Percentiles rank a stretch among this genome's conserved stretches.
Conservation (phyloP, 2,888 invertebrate genomes). For the Meta bourneti region DNA sequence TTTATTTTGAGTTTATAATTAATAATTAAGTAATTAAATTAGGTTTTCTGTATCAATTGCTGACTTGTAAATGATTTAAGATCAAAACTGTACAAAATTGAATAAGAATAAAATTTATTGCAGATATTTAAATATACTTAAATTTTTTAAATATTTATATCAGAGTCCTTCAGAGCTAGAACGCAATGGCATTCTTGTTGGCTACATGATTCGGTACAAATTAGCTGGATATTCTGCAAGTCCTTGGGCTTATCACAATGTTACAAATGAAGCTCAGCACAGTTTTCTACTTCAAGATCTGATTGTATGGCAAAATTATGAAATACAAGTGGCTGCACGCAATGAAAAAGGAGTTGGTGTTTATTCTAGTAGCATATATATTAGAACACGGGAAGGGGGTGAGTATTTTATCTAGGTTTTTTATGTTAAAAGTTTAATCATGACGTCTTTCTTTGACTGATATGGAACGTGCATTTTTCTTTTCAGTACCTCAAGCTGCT, state of each 20-base stretch:
- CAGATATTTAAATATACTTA: background rate
- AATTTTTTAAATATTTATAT: background rate
- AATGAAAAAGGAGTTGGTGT: conserved; percentile 97
- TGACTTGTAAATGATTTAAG: too few species aligned
- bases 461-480: background rate
- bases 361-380: conserved; percentile 93
- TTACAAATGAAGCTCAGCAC: conserved; percentile 94
- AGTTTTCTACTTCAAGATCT: conserved; percentile 94
- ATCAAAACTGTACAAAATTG: too few species aligned
- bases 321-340: conserved; percentile 97
- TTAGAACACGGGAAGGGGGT: conserved; percentile 96
- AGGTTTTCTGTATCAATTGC: too few species aligned
- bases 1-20: too few species aligned
- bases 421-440: background rate
- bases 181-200: conserved; percentile 95
- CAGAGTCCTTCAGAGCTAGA: conserved; percentile 95
- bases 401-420: conserved; percentile 10
- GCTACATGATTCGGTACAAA: conserved; percentile 94
- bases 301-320: conserved; percentile 98
- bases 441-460: background rate
- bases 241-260: conserved; percentile 94
- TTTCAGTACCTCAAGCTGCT: conserved; percentile 89
- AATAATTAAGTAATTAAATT: too few species aligned
- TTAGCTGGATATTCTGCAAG: conserved; percentile 92
- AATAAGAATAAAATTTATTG: too few species aligned